A percentile compares a stretch with the other conserved stretches of the same genome.
These are phyloP conservation scores for Enteromius mattozi DNA, from an alignment of 2,797 vertebrate species.

Conservation along the genomic window DNA sequence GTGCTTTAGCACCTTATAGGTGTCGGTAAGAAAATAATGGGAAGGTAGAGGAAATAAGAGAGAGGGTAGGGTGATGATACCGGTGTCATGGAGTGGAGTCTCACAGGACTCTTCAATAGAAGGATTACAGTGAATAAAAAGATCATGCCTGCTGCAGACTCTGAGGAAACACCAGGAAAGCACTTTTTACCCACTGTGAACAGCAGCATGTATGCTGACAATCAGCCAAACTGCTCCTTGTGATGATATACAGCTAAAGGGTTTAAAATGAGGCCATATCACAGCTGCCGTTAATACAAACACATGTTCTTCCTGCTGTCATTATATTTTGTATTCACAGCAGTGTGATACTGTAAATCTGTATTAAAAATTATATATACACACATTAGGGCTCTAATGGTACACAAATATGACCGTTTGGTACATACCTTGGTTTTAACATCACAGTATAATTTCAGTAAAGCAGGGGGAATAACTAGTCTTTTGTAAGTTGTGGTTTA, in stretches of 20 bases:
- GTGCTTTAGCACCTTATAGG: constrained; percentile 40
- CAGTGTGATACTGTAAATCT: neutral
- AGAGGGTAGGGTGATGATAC: constrained; percentile 26
- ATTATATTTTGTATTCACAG: neutral
- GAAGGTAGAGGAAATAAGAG: neutral
- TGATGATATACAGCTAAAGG: constrained; percentile 4
- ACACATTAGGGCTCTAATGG: neutral
- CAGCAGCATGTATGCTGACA: neutral
- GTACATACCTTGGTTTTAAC: too few relatives aligned
- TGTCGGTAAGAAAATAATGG: constrained; percentile 28
- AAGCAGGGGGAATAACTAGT: too few relatives aligned
- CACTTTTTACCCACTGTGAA: constrained; percentile 17
- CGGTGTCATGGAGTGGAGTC: constrained; percentile 10
- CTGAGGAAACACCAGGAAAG: constrained; percentile 23
- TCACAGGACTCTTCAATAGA: constrained; percentile 15
- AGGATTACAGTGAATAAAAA: constrained; percentile 29
- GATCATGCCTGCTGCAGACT: constrained; percentile 6
- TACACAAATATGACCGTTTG: too few relatives aligned
- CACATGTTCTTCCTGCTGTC: constrained; percentile 13
- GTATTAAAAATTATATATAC: neutral
- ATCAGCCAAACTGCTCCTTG: constrained; percentile 15
- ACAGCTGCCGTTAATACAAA: constrained; percentile 34
- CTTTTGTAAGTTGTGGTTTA: too few relatives aligned
- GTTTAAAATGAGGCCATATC: constrained; percentile 21
- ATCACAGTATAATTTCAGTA: too few relatives aligned